These are phyloP conservation scores for Cydia splendana DNA, from an alignment of 1,140 invertebrate genomes.

Conservation along the genomic window DNA sequence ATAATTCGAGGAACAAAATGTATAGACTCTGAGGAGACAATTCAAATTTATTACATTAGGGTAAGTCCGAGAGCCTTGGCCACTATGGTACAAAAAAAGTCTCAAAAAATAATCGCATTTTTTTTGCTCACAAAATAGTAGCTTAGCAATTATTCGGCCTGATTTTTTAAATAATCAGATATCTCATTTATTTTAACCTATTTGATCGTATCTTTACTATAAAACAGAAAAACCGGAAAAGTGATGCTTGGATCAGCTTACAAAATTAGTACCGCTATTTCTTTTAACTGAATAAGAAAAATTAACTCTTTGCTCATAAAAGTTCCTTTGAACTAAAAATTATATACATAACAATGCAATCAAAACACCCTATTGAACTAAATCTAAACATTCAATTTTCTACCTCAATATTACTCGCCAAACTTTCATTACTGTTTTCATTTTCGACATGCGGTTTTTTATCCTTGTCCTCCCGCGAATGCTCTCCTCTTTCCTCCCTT, in stretches of 20 bases:
- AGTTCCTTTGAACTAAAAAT: background rate
- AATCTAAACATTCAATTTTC: conserved; percentile 63
- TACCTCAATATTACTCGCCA: conserved; percentile 77
- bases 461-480: conserved; percentile 49
- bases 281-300: conserved; percentile 1
- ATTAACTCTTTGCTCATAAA: background rate
- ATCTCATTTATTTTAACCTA: background rate
- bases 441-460: conserved; percentile 63
- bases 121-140: no score
- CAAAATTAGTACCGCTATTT: background rate
- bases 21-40: background rate
- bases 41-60: background rate
- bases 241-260: background rate
- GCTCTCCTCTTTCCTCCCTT: conserved; percentile 52
- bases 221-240: background rate
- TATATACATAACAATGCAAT: background rate
- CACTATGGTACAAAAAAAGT: background rate
- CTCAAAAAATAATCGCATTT: background rate
- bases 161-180: no score
- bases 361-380: background rate
- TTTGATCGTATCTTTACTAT: background rate
- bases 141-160: no score
- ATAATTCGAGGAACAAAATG: background rate
- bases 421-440: conserved; percentile 76
- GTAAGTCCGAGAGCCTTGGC: no score